Evolutionary conservation across 2,797 vertebrate species (phyloP).

Genomic region (Pygocentrus nattereri): DNA sequence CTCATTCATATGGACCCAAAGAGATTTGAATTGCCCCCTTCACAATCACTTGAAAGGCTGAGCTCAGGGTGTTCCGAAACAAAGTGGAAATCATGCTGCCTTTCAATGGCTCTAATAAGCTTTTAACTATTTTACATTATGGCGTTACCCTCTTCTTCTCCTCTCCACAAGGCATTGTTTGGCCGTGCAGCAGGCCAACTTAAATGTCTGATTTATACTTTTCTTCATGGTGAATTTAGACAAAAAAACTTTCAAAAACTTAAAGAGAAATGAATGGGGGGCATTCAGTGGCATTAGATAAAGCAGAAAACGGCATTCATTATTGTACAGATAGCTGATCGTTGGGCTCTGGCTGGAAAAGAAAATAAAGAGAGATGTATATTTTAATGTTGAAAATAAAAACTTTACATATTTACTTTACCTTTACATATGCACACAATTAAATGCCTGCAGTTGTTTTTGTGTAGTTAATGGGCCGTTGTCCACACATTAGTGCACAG

Average conservation of each 20-base stretch:
- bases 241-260: constrained; percentile 60
- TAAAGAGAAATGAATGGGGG: constrained; percentile 77
- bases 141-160: constrained; percentile 75
- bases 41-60: constrained; percentile 97
- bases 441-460: background rate
- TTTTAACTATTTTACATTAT: constrained; percentile 95
- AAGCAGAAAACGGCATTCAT: constrained; percentile 65
- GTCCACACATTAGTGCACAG: background rate
- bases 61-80: constrained; percentile 90
- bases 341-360: background rate
- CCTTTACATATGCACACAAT: background rate
- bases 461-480: background rate
- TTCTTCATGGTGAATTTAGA: constrained; percentile 88
- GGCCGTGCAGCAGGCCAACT: constrained; percentile 74
- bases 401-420: background rate
- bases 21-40: constrained; percentile 91
- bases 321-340: constrained; percentile 60
- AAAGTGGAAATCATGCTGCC: constrained; percentile 94
- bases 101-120: constrained; percentile 93
- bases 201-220: constrained; percentile 88
- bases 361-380: background rate
- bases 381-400: background rate
- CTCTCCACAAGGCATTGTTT: constrained; percentile 70
- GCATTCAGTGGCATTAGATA: constrained; percentile 78
- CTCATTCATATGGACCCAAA: constrained; percentile 93